Conservation (phyloP, 1,140 invertebrate genomes). For the Drosophila kanapiae region DNA sequence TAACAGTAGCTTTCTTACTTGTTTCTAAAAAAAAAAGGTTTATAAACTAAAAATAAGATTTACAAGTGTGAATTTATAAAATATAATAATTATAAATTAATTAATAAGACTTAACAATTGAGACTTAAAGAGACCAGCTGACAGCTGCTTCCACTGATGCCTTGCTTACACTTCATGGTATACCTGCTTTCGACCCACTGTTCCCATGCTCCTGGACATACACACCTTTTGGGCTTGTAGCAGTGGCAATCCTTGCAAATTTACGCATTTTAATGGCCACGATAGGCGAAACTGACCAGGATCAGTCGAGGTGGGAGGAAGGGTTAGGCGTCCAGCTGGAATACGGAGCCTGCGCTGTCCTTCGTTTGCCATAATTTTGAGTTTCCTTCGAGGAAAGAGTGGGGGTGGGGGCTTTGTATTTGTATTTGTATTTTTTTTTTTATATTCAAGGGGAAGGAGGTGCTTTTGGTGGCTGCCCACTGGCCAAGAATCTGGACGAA, state of each 20-base stretch:
- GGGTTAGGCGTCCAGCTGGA: slow-evolving; percentile 17
- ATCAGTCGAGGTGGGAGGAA: slow-evolving; percentile 3
- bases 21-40: no score
- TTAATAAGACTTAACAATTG: no score
- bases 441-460: slow-evolving; percentile 21
- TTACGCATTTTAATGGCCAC: slow-evolving; percentile 75
- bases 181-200: background rate
- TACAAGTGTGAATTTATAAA: no score
- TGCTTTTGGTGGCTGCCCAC: slow-evolving; percentile 41
- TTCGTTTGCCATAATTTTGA: slow-evolving; percentile 71
- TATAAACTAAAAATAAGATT: no score
- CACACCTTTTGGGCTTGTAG: slow-evolving; percentile 6
- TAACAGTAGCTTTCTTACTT: no score
- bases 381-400: slow-evolving; percentile 52
- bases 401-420: background rate
- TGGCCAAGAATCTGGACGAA: slow-evolving; percentile 20
- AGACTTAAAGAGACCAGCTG: no score
- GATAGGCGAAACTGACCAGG: slow-evolving; percentile 43
- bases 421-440: background rate
- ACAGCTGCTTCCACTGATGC: no score
- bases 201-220: background rate
- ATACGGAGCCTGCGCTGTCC: slow-evolving; percentile 22
- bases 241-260: slow-evolving; percentile 57
- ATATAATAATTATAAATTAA: no score
- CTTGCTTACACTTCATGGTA: no score